Evolutionary conservation across 2,888 invertebrate species (phyloP), one percentile per base, ranked within the genome.

Genomic region (Ennomos fuscantarius): DNA sequence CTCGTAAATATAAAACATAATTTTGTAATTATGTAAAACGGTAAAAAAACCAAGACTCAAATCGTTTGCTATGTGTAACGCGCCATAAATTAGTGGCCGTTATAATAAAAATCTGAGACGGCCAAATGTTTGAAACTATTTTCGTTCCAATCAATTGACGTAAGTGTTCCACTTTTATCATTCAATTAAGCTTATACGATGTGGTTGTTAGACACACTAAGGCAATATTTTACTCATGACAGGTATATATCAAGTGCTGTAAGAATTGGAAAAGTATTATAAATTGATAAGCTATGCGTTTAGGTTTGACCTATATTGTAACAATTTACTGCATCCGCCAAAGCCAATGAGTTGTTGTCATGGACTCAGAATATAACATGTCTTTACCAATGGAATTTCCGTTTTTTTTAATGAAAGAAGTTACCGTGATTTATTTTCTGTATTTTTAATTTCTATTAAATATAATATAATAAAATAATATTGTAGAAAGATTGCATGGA

Each of bases 11-110:
- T 89, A 89, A 84, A 85, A 86, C 84, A 87, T 89, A 88, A 88
- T 87, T 88, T 87, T 84, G 87, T 90, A 88, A 89, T 89, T 88
- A 89, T 87, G 82, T 87, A 86, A 89, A 89, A 86, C 88, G 87
- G 84, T 87, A 87, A 86, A 89, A n/a, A 87, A 84, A 76, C 72
- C 77, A 77, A 80, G 78, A 79, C 81, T 59, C 74, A 82, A 87
- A 87, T 82, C 81, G 84, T 82, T 89, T 78, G 81, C 82, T 86
- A 88, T 88, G 80, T 86, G 84, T 87, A 89, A 87, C 86, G 85
- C 83, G 88, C 87, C 84, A 86, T 87, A 89, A 84, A 81, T 86
- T 89, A 88, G 84, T 86, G 79, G 78, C 76, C 76, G 78, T 82
- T 83, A 84, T 85, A 87, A 85, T 86, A 85, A 86, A 86, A 81